A percentile compares a stretch with the other conserved stretches of the same genome.
Evolutionary conservation across 92 coral and sea anemone genomes (phyloP).

Genomic region (Porites rus): DNA sequence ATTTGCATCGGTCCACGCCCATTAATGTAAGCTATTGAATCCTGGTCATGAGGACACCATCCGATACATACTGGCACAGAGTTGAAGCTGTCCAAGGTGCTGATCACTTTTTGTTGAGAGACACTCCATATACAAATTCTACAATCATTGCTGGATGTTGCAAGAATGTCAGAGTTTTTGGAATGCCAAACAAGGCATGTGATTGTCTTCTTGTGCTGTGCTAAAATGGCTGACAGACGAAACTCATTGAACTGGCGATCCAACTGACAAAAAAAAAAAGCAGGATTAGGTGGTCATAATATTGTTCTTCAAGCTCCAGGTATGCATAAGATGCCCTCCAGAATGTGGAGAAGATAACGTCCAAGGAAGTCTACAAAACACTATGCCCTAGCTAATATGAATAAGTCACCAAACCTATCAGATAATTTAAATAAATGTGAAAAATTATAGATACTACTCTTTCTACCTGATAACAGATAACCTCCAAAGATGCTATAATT

Average conservation of each 20-base stretch:
- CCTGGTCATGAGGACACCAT: slow-evolving; percentile 88
- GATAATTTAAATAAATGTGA: too few relatives aligned
- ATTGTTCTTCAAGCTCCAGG: too few relatives aligned
- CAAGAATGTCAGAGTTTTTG: slow-evolving; percentile 78
- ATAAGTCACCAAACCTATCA: too few relatives aligned
- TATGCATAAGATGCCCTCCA: background rate
- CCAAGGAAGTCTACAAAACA: too few relatives aligned
- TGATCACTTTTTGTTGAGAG: slow-evolving; percentile 74
- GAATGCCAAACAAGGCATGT: slow-evolving; percentile 95
- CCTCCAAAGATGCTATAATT: too few relatives aligned
- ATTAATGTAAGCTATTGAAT: slow-evolving; percentile 80
- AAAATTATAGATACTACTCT: too few relatives aligned
- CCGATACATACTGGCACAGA: slow-evolving; percentile 76
- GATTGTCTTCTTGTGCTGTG: slow-evolving; percentile 94
- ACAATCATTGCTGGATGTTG: slow-evolving; percentile 88
- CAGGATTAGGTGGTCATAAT: background rate
- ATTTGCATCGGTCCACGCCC: slow-evolving; percentile 93
- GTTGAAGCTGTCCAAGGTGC: slow-evolving; percentile 72
- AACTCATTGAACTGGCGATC: slow-evolving; percentile 86
- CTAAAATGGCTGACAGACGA: slow-evolving; percentile 83
- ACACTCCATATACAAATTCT: slow-evolving; percentile 90
- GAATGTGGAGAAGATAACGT: background rate
- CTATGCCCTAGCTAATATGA: too few relatives aligned
- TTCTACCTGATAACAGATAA: too few relatives aligned
- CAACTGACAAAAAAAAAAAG: slow-evolving; percentile 53